These are phyloP conservation scores for Trachelus tabidus DNA, from an alignment of 2,888 invertebrate species.

Conservation along the genomic window DNA sequence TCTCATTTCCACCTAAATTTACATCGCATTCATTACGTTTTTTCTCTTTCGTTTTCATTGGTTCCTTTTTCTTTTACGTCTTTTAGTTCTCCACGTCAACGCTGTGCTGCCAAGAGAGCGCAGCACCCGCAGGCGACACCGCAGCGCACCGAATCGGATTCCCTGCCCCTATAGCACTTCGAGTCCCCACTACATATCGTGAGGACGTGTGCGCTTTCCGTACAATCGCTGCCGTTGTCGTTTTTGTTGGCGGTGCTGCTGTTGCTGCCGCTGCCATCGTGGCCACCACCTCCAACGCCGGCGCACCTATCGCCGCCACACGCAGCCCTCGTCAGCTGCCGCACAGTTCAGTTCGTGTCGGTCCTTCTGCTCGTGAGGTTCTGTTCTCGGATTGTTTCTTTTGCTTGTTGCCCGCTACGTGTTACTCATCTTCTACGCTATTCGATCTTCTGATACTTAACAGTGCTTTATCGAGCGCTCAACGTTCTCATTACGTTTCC, in stretches of 20 bases:
- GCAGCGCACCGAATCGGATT: neutral
- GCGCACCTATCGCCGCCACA: conserved; percentile 31
- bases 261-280: neutral
- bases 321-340: conserved; percentile 38
- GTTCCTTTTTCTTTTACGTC: neutral
- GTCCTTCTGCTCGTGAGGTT: conserved; percentile 43
- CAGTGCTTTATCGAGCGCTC: neutral
- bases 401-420: neutral
- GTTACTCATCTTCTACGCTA: neutral
- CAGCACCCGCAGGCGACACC: neutral
- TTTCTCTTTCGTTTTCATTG: neutral
- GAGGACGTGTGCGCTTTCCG: neutral
- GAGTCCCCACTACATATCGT: neutral
- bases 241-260: neutral
- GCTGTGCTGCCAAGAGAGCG: neutral
- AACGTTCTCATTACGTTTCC: neutral
- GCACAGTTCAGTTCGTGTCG: conserved; percentile 57
- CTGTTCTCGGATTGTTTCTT: conserved; percentile 9
- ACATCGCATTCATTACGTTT: neutral
- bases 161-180: neutral
- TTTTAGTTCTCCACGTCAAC: neutral
- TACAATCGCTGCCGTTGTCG: neutral
- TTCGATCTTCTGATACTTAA: neutral
- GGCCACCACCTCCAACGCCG: conserved; percentile 4
- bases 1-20: neutral